Evolutionary conservation across 2,113 vertebrate genomes (phyloP).

Genomic region (Mustelus asterias): DNA sequence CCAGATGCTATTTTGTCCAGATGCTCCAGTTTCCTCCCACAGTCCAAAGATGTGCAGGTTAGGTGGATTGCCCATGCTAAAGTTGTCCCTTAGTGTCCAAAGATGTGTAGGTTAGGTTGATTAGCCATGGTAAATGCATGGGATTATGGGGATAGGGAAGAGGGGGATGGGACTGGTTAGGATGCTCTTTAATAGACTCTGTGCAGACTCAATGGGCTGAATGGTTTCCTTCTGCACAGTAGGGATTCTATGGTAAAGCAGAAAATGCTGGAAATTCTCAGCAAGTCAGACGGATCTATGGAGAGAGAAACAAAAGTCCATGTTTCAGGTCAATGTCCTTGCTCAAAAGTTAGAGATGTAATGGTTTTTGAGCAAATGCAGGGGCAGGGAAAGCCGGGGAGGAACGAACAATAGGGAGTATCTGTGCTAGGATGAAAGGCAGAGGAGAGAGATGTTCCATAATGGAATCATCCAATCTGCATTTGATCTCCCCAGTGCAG

Average conservation of each 20-base stretch:
- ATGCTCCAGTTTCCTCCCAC: too few relatives aligned
- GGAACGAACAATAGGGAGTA: neutral
- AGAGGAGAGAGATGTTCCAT: neutral
- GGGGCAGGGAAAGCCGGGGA: neutral
- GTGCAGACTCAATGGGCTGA: too few relatives aligned
- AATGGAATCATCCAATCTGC: neutral
- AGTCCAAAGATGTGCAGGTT: too few relatives aligned
- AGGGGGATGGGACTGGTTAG: too few relatives aligned
- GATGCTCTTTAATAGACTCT: too few relatives aligned
- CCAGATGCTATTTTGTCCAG: too few relatives aligned
- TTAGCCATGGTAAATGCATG: too few relatives aligned
- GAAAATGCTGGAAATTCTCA: neutral
- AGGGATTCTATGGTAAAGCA: neutral
- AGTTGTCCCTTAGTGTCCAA: too few relatives aligned
- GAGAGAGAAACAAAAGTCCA: neutral
- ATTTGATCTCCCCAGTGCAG: neutral
- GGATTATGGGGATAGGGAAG: too few relatives aligned
- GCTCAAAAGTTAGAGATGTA: neutral
- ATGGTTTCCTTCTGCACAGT: too few relatives aligned
- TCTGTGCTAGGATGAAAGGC: neutral
- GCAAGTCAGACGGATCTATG: neutral
- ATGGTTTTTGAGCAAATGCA: neutral
- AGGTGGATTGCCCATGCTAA: too few relatives aligned
- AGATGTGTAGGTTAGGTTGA: too few relatives aligned
- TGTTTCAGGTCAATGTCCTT: neutral